Conservation (phyloP, 1,140 invertebrate species). For the Brachionus plicatilis region DNA sequence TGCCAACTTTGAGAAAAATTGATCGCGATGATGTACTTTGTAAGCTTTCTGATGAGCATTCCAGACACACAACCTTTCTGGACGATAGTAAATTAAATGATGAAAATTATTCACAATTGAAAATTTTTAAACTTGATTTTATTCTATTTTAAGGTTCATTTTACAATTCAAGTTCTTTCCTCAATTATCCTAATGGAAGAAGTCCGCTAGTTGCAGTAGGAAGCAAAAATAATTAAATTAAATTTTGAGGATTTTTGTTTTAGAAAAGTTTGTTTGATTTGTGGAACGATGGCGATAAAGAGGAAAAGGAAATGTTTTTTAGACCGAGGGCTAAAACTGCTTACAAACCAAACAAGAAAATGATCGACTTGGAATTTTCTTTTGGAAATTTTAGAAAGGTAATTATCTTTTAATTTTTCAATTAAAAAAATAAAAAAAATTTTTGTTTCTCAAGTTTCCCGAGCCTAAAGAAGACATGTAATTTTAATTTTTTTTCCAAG, state of each 20-base stretch:
- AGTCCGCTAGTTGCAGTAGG: not conserved
- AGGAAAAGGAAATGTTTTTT: not conserved
- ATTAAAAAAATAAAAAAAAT: not conserved
- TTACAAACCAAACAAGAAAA: not conserved
- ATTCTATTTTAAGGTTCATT: not conserved
- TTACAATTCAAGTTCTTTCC: not conserved
- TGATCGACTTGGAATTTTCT: not conserved
- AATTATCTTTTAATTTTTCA: not conserved
- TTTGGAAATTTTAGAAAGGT: constrained; percentile 7
- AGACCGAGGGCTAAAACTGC: not conserved
- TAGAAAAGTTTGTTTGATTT: not conserved
- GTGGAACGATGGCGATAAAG: not conserved
- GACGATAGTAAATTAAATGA: not conserved
- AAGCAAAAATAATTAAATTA: not conserved
- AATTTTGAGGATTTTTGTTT: not conserved
- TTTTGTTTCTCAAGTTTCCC: not conserved
- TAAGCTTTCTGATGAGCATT: constrained; percentile 53
- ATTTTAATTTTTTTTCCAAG: not conserved
- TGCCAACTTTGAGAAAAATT: constrained; percentile 52
- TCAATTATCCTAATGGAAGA: not conserved
- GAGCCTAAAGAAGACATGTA: not conserved
- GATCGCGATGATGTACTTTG: constrained; percentile 53
- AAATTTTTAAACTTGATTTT: not conserved
- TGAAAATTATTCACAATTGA: not conserved
- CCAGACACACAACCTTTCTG: constrained; percentile 47